Conservation (phyloP, 1,140 invertebrate genomes). For the Oryctes rhinoceros region DNA sequence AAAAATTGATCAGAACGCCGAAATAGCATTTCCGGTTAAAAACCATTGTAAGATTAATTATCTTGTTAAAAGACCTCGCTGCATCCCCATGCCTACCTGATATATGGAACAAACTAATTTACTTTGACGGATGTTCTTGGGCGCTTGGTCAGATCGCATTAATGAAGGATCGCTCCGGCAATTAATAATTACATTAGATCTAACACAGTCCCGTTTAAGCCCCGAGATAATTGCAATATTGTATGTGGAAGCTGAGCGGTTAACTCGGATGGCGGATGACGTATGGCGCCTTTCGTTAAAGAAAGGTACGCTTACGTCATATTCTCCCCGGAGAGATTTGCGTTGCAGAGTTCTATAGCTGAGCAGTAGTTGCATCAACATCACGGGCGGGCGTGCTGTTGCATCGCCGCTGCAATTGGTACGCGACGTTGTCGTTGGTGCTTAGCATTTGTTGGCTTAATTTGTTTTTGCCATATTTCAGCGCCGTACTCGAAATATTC, state of each 20-base stretch:
- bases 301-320: not conserved
- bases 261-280: not conserved
- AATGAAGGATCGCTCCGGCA: not conserved
- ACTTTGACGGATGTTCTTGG: not conserved
- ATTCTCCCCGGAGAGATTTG: no score
- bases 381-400: no score
- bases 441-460: no score
- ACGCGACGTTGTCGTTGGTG: no score
- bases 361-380: no score
- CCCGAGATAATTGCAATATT: not conserved
- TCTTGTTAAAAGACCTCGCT: not conserved
- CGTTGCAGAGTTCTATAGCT: no score
- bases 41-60: not conserved
- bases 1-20: no score
- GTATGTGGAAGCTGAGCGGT: not conserved
- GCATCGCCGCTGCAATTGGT: no score
- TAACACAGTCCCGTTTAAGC: not conserved
- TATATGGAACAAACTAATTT: not conserved
- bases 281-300: not conserved
- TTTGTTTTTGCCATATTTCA: no score
- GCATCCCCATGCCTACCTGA: not conserved
- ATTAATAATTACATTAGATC: conserved; percentile 20
- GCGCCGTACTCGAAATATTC: no score
- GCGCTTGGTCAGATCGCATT: not conserved
- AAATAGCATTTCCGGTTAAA: no score